Conservation (phyloP, 2,888 invertebrate species). For the Zelleria hepariella region DNA sequence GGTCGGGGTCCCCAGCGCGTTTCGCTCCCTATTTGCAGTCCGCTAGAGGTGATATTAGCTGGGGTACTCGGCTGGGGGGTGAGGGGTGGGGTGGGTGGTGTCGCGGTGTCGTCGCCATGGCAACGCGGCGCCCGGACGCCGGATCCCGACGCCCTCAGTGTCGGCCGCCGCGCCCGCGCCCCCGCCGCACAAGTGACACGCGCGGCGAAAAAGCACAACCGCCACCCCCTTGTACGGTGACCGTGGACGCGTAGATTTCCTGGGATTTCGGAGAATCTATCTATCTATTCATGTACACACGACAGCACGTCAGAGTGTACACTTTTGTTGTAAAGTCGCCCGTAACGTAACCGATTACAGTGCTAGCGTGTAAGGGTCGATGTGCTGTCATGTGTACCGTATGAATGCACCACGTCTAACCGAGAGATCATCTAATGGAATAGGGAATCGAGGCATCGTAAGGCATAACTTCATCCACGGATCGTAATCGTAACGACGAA, state of each 20-base stretch:
- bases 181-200: constrained; percentile 69
- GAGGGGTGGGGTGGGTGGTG: constrained; percentile 35
- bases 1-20: not conserved
- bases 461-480: too few species aligned
- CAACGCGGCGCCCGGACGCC: constrained; percentile 74
- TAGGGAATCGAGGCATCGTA: too few species aligned
- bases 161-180: constrained; percentile 65
- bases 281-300: too few species aligned
- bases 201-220: constrained; percentile 70
- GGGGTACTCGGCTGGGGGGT: constrained; percentile 22
- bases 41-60: constrained; percentile 35
- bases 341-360: too few species aligned
- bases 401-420: too few species aligned
- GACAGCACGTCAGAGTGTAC: too few species aligned
- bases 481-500: too few species aligned
- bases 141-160: constrained; percentile 75
- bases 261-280: too few species aligned
- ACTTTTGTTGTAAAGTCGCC: too few species aligned
- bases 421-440: too few species aligned
- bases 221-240: constrained; percentile 36
- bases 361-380: too few species aligned
- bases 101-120: constrained; percentile 73
- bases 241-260: constrained; percentile 15
- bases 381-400: too few species aligned
- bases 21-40: not conserved